A percentile compares a stretch with the other conserved stretches of the same genome.
Evolutionary conservation across 2,113 vertebrate species (phyloP).

Genomic region (Neodontobutis hainanensis): DNA sequence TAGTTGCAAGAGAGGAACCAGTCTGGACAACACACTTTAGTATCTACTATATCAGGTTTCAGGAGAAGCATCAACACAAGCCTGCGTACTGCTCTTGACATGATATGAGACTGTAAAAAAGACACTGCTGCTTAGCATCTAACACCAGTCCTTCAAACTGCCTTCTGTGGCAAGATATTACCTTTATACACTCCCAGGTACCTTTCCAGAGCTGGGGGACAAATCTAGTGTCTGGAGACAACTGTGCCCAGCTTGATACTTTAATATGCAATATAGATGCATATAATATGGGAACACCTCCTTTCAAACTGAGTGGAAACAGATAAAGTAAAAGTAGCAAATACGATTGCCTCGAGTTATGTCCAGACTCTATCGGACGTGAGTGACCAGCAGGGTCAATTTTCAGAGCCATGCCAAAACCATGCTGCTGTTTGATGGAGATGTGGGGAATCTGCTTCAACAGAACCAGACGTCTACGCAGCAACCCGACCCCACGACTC

Average conservation of each 20-base stretch:
- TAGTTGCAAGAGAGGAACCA: conserved; percentile 72
- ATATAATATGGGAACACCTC: neutral
- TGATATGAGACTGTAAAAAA: conserved; percentile 40
- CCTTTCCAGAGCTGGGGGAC: no score
- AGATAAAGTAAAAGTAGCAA: neutral
- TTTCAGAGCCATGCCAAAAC: conserved; percentile 72
- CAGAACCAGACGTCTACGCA: conserved; percentile 71
- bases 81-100: conserved; percentile 54
- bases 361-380: conserved; percentile 39
- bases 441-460: conserved; percentile 72
- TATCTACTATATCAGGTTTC: conserved; percentile 59
- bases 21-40: conserved; percentile 51
- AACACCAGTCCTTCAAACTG: conserved; percentile 7
- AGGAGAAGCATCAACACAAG: conserved; percentile 56
- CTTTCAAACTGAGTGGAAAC: conserved; percentile 17
- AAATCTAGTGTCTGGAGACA: neutral
- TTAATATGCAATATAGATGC: neutral
- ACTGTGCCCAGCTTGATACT: neutral
- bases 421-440: conserved; percentile 69
- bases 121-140: conserved; percentile 29
- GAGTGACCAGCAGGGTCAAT: conserved; percentile 64
- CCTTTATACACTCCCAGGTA: neutral
- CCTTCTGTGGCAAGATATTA: neutral
- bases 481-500: conserved; percentile 71
- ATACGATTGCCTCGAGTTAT: conserved; percentile 15